These are phyloP conservation scores for Lepus townsendii DNA, from an alignment of 2,797 vertebrate species.

Conservation along the genomic window DNA sequence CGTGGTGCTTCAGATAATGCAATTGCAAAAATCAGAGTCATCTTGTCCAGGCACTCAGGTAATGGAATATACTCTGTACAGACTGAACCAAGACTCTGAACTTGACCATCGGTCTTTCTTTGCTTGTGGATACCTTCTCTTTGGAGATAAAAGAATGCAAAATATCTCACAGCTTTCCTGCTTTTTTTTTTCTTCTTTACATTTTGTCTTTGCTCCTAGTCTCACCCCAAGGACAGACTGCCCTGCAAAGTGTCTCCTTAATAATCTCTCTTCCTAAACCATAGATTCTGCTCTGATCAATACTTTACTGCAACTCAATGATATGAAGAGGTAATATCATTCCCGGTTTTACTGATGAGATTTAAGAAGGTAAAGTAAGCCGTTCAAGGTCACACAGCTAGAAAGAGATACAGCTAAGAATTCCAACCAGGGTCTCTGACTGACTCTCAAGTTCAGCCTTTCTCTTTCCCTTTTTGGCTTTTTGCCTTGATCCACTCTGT, in stretches of 20 bases:
- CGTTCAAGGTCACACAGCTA: slow-evolving; percentile 23
- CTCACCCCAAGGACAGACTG: not conserved
- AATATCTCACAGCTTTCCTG: not conserved
- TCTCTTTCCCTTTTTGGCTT: not conserved
- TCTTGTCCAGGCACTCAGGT: slow-evolving; percentile 30
- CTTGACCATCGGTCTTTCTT: slow-evolving; percentile 10
- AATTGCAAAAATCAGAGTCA: slow-evolving; percentile 51
- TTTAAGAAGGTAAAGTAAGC: slow-evolving; percentile 65
- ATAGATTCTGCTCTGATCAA: slow-evolving; percentile 67
- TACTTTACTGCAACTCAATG: slow-evolving; percentile 53
- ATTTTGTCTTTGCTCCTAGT: not conserved
- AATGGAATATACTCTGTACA: not conserved
- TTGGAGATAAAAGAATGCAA: not conserved
- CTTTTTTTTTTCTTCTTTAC: not conserved
- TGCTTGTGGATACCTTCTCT: slow-evolving; percentile 26
- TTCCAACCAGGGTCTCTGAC: not conserved
- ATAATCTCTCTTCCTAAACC: slow-evolving; percentile 36
- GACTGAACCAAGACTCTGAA: slow-evolving; percentile 25
- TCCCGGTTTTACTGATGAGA: slow-evolving; percentile 61
- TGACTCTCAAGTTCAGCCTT: not conserved
- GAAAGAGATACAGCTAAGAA: slow-evolving; percentile 1
- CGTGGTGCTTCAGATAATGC: slow-evolving; percentile 20
- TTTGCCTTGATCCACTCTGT: not conserved
- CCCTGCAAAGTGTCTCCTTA: slow-evolving; percentile 18
- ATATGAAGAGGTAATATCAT: slow-evolving; percentile 62